Conservation (phyloP, 37 sponge, comb jelly and placozoan species). For the Halisarca cf. caerulea region DNA sequence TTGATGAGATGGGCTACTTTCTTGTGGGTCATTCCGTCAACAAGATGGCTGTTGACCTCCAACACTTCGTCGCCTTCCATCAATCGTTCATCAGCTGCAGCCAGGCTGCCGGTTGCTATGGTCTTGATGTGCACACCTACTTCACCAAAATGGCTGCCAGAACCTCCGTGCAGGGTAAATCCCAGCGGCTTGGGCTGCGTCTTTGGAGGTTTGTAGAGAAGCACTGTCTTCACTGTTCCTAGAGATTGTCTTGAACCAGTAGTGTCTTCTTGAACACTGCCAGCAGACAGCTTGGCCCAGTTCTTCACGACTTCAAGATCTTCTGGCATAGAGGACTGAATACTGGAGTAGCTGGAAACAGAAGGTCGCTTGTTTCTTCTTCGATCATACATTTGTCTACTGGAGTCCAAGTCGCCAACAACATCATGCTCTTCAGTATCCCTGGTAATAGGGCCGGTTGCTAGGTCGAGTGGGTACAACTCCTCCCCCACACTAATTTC, state of each 20-base stretch:
- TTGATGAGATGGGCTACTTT: conserved; percentile 55
- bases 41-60: conserved; percentile 52
- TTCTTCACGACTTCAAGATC: background rate
- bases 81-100: conserved; percentile 54
- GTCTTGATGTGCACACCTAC: conserved; percentile 44
- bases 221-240: background rate
- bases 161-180: conserved; percentile 63
- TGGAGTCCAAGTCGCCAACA: background rate
- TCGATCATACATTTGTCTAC: background rate
- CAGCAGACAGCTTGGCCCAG: conserved; percentile 9
- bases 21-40: conserved; percentile 49
- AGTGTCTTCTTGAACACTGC: background rate
- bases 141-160: conserved; percentile 36
- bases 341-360: background rate
- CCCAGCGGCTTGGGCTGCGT: conserved; percentile 50
- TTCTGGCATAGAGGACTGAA: background rate
- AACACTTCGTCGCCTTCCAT: conserved; percentile 58
- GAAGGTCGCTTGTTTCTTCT: background rate
- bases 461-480: background rate
- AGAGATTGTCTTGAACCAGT: background rate
- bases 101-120: conserved; percentile 48
- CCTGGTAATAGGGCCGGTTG: background rate
- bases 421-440: background rate
- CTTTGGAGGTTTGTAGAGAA: conserved; percentile 40
- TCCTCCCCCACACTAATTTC: conserved; percentile 12